phyloP scores from a whole-genome alignment of 2,797 vertebrate species.

The Neostethus bicornis region DNA sequence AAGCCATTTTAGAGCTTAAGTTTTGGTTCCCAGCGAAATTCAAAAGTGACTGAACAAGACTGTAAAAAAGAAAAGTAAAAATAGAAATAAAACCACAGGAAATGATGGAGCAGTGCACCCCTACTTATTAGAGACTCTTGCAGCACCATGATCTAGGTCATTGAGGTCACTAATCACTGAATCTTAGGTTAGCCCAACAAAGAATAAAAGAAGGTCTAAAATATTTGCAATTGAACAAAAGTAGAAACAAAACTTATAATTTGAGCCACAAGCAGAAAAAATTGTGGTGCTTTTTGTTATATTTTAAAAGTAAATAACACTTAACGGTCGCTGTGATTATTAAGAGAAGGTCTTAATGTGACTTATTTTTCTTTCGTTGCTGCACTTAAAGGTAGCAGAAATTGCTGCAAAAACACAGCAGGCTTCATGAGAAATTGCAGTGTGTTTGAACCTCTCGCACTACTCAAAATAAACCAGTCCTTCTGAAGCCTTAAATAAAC shows the following conservation, averaged over 20 bases:
- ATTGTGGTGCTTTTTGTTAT: no score
- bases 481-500: conserved; percentile 1
- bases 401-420: conserved; percentile 19
- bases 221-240: no score
- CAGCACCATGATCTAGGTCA: no score
- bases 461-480: conserved; percentile 1
- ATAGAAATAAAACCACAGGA: not conserved
- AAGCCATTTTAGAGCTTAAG: not conserved
- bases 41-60: no score
- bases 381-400: conserved; percentile 12
- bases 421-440: not conserved
- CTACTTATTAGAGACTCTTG: no score
- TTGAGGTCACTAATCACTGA: no score
- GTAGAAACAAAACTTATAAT: no score
- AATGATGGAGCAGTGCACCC: no score
- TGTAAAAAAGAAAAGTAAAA: not conserved
- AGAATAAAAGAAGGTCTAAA: no score
- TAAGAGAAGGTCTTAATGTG: not conserved
- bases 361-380: conserved; percentile 15
- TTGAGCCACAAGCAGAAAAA: no score
- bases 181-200: no score
- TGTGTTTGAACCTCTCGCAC: conserved; percentile 3
- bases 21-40: not conserved
- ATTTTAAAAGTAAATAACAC: no score
- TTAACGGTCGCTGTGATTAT: not conserved